Evolutionary conservation across 1,140 invertebrate genomes (phyloP).

Genomic region (fruit fly (Drosophila melanogaster)): DNA sequence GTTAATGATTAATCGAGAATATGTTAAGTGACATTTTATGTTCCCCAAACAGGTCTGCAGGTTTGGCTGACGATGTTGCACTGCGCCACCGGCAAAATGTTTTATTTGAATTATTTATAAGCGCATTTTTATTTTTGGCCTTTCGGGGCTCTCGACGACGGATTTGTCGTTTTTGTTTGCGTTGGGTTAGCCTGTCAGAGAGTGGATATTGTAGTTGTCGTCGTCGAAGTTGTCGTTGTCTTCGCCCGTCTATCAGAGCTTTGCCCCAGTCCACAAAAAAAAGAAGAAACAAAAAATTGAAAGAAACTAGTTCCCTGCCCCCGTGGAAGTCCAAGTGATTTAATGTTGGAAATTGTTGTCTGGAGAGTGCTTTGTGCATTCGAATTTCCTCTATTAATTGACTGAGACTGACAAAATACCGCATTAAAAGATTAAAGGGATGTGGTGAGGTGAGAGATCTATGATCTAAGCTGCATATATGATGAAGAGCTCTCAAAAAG

Average conservation of each 20-base stretch:
- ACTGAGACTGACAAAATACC: conserved; percentile 22
- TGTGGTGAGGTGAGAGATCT: neutral
- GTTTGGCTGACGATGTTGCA: conserved; percentile 14
- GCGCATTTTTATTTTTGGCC: conserved; percentile 79
- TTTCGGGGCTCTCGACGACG: conserved; percentile 65
- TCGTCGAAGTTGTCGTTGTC: conserved; percentile 35
- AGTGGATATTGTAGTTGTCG: conserved; percentile 47
- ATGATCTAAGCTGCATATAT: neutral
- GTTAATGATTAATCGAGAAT: conserved; percentile 34
- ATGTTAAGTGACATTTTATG: conserved; percentile 23
- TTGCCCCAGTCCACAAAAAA: conserved; percentile 19
- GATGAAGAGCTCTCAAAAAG: neutral
- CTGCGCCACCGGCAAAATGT: conserved; percentile 23
- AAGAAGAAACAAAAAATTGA: neutral
- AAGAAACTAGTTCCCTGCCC: conserved; percentile 28
- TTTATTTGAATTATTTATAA: conserved; percentile 75
- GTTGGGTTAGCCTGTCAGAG: conserved; percentile 69
- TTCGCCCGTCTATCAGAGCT: conserved; percentile 50
- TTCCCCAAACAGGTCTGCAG: conserved; percentile 7
- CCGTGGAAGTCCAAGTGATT: conserved; percentile 28
- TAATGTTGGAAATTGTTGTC: conserved; percentile 30
- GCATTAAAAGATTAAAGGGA: conserved; percentile 7
- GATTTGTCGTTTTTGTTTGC: conserved; percentile 75
- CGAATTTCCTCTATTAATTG: conserved; percentile 32
- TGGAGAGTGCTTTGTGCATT: conserved; percentile 32